phyloP scores from a whole-genome alignment of 2,888 invertebrate species.

The Brenthis ino region DNA sequence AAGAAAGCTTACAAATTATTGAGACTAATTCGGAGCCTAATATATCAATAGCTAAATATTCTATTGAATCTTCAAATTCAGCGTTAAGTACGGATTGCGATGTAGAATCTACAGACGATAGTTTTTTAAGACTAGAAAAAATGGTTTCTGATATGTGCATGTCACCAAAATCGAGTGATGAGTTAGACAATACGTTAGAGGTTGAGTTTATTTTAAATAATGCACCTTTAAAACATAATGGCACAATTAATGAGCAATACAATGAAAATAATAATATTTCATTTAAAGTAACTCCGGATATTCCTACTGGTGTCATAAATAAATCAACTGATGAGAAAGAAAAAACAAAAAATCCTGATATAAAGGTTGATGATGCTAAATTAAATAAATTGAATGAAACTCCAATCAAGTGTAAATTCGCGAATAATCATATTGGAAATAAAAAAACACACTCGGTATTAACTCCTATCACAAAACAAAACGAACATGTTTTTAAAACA shows the following conservation, averaged over 20 bases:
- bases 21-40: constrained; percentile 66
- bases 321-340: too few relatives aligned
- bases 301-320: too few relatives aligned
- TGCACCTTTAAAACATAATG: constrained; percentile 41
- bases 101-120: constrained; percentile 49
- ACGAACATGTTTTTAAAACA: constrained; percentile 51
- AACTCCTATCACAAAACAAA: constrained; percentile 1
- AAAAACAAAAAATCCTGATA: too few relatives aligned
- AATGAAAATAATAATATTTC: too few relatives aligned
- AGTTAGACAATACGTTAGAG: constrained; percentile 61
- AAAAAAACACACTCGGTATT: neutral
- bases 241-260: too few relatives aligned
- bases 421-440: constrained; percentile 4
- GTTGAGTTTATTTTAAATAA: constrained; percentile 60
- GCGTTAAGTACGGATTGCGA: constrained; percentile 38
- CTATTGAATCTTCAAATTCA: constrained; percentile 21
- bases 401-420: neutral
- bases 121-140: constrained; percentile 60
- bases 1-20: constrained; percentile 58
- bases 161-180: constrained; percentile 45
- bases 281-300: too few relatives aligned
- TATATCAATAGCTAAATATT: constrained; percentile 41
- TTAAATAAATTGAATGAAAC: neutral
- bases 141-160: constrained; percentile 52
- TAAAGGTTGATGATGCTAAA: too few relatives aligned